Conservation (phyloP, 2,888 invertebrate species). For the Lasioglossum vierecki region DNA sequence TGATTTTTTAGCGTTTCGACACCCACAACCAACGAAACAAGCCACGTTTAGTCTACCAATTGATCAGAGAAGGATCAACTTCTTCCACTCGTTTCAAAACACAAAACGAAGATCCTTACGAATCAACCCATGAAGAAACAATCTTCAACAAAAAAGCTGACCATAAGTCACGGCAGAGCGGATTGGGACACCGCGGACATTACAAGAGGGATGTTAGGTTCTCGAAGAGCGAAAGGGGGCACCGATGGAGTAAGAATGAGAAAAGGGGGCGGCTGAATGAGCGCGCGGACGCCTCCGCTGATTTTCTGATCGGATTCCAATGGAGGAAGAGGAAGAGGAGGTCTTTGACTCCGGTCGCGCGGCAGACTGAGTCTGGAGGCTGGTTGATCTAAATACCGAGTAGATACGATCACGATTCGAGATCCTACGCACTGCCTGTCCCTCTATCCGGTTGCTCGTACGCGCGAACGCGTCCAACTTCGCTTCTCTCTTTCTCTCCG, state of each 20-base stretch:
- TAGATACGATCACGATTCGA: slow-evolving; percentile 71
- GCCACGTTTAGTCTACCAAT: not conserved
- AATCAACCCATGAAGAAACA: not conserved
- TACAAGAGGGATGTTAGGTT: not conserved
- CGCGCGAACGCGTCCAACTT: slow-evolving; percentile 21
- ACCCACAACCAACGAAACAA: not conserved
- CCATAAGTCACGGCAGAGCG: not conserved
- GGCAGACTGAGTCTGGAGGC: slow-evolving; percentile 68
- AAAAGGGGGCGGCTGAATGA: slow-evolving; percentile 58
- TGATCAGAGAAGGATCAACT: not conserved
- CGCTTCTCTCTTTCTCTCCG: not conserved
- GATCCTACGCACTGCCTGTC: slow-evolving; percentile 66
- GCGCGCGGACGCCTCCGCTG: slow-evolving; percentile 64
- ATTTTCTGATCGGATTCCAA: slow-evolving; percentile 67
- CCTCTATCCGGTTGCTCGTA: slow-evolving; percentile 44
- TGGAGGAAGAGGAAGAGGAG: slow-evolving; percentile 60
- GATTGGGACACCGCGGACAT: not conserved
- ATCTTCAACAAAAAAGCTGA: not conserved
- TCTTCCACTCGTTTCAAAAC: not conserved
- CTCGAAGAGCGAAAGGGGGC: not conserved
- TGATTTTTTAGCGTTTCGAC: not conserved
- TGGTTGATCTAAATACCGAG: slow-evolving; percentile 75
- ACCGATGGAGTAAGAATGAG: not conserved
- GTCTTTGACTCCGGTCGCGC: slow-evolving; percentile 67
- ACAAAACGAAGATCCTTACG: too few species aligned